Evolutionary conservation across 2,113 vertebrate species (phyloP).

Genomic region (Chroicocephalus ridibundus): DNA sequence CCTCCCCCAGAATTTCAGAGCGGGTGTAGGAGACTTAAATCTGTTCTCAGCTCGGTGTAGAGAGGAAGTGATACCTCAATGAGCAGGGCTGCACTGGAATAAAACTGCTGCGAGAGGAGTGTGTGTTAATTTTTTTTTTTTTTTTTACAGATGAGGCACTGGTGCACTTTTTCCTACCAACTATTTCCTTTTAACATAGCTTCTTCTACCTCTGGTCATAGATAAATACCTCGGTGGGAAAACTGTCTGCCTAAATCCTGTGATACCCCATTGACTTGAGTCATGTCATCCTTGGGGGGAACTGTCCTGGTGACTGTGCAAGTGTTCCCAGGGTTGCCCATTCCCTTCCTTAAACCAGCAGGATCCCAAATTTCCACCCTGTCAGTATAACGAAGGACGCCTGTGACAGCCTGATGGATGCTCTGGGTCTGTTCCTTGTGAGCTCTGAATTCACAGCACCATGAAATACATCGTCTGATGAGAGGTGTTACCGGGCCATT

Average conservation of each 20-base stretch:
- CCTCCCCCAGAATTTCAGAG: neutral
- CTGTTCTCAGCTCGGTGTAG: neutral
- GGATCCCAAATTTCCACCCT: neutral
- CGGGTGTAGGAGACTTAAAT: neutral
- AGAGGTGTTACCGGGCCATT: neutral
- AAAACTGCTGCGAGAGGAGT: neutral
- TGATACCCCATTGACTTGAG: neutral
- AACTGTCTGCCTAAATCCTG: neutral
- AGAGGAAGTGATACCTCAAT: neutral
- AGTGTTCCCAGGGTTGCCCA: neutral
- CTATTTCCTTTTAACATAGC: neutral
- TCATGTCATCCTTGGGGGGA: neutral
- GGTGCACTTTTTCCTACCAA: neutral
- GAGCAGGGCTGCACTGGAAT: neutral
- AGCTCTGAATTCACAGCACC: neutral
- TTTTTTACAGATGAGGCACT: neutral
- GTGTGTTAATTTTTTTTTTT: neutral
- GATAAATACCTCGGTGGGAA: constrained; percentile 10
- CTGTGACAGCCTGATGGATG: neutral
- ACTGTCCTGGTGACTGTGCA: neutral
- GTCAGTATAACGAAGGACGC: neutral
- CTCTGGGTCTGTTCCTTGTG: neutral
- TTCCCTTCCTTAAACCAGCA: neutral
- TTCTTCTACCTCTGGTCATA: neutral
- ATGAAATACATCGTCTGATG: neutral